Evolutionary conservation across 2,888 invertebrate species (phyloP).

Genomic region (Apamea epomidion): DNA sequence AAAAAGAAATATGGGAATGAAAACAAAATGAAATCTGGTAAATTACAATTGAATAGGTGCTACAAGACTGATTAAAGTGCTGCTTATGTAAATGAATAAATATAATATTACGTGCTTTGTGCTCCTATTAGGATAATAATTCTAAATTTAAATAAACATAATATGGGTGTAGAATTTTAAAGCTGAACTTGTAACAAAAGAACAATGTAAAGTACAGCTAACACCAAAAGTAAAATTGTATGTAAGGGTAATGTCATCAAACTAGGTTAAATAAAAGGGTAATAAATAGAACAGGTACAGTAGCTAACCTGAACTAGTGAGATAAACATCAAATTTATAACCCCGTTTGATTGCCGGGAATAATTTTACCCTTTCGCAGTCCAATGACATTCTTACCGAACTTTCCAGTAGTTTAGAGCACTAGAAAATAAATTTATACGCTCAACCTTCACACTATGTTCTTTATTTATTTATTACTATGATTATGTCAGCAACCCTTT

Average conservation of each 20-base stretch:
- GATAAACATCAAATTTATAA: constrained; percentile 95
- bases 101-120: constrained; percentile 22
- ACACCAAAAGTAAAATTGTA: constrained; percentile 46
- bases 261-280: constrained; percentile 60
- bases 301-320: constrained; percentile 96
- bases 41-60: neutral
- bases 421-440: constrained; percentile 89
- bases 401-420: constrained; percentile 94
- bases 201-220: constrained; percentile 39
- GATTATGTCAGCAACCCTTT: constrained; percentile 6
- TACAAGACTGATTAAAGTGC: constrained; percentile 1
- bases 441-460: constrained; percentile 76
- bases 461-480: constrained; percentile 9
- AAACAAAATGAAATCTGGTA: neutral
- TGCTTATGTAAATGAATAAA: neutral
- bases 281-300: constrained; percentile 54
- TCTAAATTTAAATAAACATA: constrained; percentile 25
- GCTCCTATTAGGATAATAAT: constrained; percentile 13
- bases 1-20: neutral
- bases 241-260: constrained; percentile 58
- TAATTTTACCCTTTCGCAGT: constrained; percentile 94
- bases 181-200: constrained; percentile 16
- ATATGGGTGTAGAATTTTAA: constrained; percentile 11
- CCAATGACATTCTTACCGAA: constrained; percentile 93
- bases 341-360: constrained; percentile 96